phyloP scores from a whole-genome alignment of 2,113 vertebrate genomes.

The Dunckerocampus dactyliophorus region DNA sequence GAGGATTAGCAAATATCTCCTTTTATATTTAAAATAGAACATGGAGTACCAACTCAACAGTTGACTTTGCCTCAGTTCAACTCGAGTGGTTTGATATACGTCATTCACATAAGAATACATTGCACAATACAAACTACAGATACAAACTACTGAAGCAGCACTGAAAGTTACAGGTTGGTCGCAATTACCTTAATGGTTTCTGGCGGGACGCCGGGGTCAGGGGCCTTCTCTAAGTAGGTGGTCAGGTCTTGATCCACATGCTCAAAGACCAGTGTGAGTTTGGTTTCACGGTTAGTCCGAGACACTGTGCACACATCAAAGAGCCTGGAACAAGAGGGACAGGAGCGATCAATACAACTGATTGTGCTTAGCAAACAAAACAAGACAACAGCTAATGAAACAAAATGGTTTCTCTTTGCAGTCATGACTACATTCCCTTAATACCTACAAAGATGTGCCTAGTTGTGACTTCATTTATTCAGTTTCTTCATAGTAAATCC shows the following conservation, averaged over 20 bases:
- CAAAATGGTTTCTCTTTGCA: too few species aligned
- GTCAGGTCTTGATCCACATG: conserved; percentile 99
- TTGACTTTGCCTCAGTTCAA: not conserved
- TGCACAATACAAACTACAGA: not conserved
- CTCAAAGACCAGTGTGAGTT: conserved; percentile 96
- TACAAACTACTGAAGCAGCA: not conserved
- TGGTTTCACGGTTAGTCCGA: conserved; percentile 95
- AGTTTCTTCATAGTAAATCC: too few species aligned
- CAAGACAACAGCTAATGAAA: not conserved
- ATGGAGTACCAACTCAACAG: conserved; percentile 9
- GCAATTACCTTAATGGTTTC: conserved; percentile 93
- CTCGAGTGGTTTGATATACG: not conserved
- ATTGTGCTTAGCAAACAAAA: conserved; percentile 4
- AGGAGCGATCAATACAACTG: conserved; percentile 21
- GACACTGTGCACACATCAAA: conserved; percentile 98
- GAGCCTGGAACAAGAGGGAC: conserved; percentile 74
- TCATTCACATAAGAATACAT: not conserved
- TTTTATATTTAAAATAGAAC: conserved; percentile 23
- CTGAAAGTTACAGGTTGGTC: not conserved
- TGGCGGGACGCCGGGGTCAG: conserved; percentile 92
- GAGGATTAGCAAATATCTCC: conserved; percentile 21
- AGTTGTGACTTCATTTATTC: too few species aligned
- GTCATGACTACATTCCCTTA: too few species aligned
- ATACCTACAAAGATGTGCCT: too few species aligned
- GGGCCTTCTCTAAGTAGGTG: conserved; percentile 97